Conservation (phyloP, 2,888 invertebrate species). For the Hypomecis atomaria region DNA sequence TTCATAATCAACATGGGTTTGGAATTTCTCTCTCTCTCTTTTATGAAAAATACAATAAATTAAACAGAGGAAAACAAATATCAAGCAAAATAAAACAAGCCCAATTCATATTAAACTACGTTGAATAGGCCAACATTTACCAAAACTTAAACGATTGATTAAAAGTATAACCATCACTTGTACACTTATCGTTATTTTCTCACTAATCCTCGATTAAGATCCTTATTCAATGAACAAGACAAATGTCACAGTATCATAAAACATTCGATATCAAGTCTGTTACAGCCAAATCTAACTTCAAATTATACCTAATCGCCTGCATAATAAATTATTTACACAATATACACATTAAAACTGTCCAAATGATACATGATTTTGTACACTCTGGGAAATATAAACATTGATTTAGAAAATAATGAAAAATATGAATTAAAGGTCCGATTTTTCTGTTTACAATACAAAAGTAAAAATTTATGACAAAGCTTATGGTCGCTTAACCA, state of each 20-base stretch:
- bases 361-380: slow-evolving; percentile 19
- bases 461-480: slow-evolving; percentile 12
- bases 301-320: slow-evolving; percentile 20
- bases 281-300: slow-evolving; percentile 15
- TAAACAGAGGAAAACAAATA: too few species aligned
- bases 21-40: too few species aligned
- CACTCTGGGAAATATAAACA: neutral
- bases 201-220: too few species aligned
- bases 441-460: slow-evolving; percentile 7
- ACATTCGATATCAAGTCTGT: slow-evolving; percentile 11
- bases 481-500: neutral
- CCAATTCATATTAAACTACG: too few species aligned
- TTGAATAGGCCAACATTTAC: too few species aligned
- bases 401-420: neutral
- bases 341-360: slow-evolving; percentile 49
- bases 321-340: slow-evolving; percentile 62
- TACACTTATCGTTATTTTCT: too few species aligned
- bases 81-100: too few species aligned
- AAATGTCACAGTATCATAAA: slow-evolving; percentile 24
- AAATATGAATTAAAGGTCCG: too few species aligned
- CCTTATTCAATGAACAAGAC: slow-evolving; percentile 20
- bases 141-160: too few species aligned
- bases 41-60: too few species aligned
- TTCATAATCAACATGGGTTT: too few species aligned
- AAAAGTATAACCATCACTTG: neutral